phyloP scores from a whole-genome alignment of 2,888 invertebrate species.

The Tetheella fluctuosa region DNA sequence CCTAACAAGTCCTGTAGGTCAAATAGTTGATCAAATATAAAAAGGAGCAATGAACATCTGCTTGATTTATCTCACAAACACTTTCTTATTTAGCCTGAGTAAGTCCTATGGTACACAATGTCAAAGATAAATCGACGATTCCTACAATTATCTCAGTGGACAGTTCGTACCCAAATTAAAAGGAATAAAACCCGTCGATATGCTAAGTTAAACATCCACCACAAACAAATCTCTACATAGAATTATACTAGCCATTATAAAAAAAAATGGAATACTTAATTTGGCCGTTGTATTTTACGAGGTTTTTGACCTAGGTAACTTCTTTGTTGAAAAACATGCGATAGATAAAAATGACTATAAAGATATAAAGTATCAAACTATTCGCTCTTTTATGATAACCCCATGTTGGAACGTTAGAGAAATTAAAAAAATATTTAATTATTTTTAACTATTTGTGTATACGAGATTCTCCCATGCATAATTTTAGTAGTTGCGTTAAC shows the following conservation, averaged over 20 bases:
- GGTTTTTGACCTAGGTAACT: constrained; percentile 67
- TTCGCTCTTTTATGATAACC: constrained; percentile 57
- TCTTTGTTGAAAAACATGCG: constrained; percentile 45
- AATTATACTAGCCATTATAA: neutral
- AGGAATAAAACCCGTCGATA: too few species aligned
- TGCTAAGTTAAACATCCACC: too few species aligned
- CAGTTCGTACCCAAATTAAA: too few species aligned
- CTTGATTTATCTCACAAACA: neutral
- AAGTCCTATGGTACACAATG: neutral
- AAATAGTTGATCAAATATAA: neutral
- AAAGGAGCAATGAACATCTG: neutral
- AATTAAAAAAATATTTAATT: neutral
- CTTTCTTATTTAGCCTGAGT: neutral
- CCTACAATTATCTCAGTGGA: neutral
- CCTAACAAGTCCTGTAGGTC: neutral
- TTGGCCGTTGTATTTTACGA: constrained; percentile 53
- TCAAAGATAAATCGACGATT: neutral
- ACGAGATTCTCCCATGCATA: too few species aligned
- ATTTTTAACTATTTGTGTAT: neutral
- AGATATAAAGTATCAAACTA: constrained; percentile 50
- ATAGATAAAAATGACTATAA: constrained; percentile 59
- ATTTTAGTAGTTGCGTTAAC: too few species aligned
- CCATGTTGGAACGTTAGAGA: neutral
- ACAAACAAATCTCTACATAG: neutral
- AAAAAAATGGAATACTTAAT: neutral